phyloP scores from a whole-genome alignment of 2,797 vertebrate genomes.

The Dermochelys coriacea region DNA sequence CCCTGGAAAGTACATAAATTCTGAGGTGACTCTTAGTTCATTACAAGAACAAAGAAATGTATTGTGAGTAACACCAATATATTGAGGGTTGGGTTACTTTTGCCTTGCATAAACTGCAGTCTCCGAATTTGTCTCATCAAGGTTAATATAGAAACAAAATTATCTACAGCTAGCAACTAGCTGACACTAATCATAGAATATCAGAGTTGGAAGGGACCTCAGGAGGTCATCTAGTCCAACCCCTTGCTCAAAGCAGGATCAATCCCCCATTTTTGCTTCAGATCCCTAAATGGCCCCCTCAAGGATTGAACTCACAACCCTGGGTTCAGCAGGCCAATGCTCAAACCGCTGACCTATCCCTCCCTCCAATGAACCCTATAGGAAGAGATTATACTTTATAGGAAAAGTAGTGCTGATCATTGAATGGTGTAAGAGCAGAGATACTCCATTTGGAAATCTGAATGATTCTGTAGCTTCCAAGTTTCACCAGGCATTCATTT shows the following conservation, averaged over 20 bases:
- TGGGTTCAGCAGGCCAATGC: too few relatives aligned
- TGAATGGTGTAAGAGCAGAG: neutral
- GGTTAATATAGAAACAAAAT: neutral
- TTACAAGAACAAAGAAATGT: neutral
- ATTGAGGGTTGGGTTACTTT: neutral
- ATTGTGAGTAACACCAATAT: neutral
- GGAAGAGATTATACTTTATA: neutral
- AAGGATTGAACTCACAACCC: too few relatives aligned
- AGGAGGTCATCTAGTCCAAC: too few relatives aligned
- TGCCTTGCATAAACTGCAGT: neutral
- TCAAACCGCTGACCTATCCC: too few relatives aligned
- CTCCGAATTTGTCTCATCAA: neutral
- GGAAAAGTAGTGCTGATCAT: neutral
- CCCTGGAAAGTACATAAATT: conserved; percentile 62
- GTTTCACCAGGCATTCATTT: neutral
- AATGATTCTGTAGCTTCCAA: neutral
- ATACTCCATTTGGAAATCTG: neutral
- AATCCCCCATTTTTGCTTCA: too few relatives aligned
- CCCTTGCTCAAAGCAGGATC: too few relatives aligned
- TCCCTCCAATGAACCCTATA: neutral
- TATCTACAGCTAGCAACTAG: neutral
- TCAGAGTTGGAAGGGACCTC: too few relatives aligned
- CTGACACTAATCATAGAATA: neutral
- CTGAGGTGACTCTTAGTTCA: neutral
- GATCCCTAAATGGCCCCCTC: too few relatives aligned